These are phyloP conservation scores for Brachionus paranguensis DNA, from an alignment of 1,140 invertebrate species.

Conservation along the genomic window DNA sequence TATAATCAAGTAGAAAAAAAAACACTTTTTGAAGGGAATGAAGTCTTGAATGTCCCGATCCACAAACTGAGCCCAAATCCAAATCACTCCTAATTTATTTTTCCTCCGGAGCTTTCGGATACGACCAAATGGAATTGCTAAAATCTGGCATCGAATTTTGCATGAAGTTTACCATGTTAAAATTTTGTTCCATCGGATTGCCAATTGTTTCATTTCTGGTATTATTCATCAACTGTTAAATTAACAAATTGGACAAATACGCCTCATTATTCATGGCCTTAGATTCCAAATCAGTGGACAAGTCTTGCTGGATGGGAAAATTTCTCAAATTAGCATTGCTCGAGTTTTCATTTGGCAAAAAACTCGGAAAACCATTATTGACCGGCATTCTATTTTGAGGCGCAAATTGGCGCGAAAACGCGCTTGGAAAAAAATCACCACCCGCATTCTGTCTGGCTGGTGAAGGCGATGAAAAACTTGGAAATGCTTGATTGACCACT, in stretches of 20 bases:
- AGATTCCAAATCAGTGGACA: background rate
- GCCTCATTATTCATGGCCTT: background rate
- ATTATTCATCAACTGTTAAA: constrained; percentile 1
- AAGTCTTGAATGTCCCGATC: background rate
- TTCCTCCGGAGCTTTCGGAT: background rate
- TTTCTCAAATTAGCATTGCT: background rate
- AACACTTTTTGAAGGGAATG: background rate
- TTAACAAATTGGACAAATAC: background rate
- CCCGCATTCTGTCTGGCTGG: no score
- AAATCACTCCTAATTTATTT: background rate
- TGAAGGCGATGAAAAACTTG: background rate
- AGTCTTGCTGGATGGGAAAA: no score
- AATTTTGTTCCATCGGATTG: background rate
- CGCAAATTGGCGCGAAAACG: background rate
- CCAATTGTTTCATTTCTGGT: background rate
- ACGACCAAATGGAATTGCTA: background rate
- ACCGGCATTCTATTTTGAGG: background rate
- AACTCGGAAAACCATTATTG: background rate
- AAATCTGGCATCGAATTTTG: background rate
- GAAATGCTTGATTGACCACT: background rate
- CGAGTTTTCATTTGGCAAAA: constrained; percentile 17
- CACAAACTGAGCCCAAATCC: background rate
- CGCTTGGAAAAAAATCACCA: background rate
- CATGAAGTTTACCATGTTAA: background rate
- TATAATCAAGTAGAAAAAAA: background rate